Conservation (phyloP, 1,140 invertebrate genomes). For the Penaeus vannamei region DNA sequence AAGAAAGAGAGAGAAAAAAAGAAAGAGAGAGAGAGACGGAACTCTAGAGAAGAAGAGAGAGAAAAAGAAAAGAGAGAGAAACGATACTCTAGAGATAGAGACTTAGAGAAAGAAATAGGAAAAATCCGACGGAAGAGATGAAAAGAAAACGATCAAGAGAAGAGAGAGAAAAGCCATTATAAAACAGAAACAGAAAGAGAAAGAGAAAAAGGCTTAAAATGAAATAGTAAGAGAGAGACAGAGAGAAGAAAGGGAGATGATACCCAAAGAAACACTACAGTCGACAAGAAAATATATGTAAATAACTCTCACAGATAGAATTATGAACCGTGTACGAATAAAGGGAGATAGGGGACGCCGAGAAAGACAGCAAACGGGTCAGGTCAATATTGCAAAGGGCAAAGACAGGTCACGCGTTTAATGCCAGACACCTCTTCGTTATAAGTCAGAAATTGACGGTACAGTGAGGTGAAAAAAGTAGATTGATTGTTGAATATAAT, state of each 20-base stretch:
- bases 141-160: background rate
- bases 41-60: background rate
- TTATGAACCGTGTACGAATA: no score
- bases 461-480: no score
- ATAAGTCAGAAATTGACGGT: no score
- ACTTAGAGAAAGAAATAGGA: background rate
- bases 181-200: constrained; percentile 17
- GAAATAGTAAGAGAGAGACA: constrained; percentile 25
- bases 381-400: no score
- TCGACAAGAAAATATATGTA: background rate
- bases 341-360: no score
- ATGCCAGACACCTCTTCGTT: no score
- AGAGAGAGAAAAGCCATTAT: no score
- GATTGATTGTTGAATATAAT: no score
- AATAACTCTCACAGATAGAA: no score
- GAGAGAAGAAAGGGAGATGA: background rate
- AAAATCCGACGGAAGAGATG: background rate
- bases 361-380: no score
- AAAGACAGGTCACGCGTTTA: no score
- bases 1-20: constrained; percentile 39
- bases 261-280: background rate
- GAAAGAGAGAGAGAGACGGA: background rate
- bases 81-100: background rate
- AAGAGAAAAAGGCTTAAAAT: background rate
- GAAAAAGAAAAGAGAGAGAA: background rate